Conservation (phyloP, 2,888 invertebrate genomes). For the Microctonus aethiopoides region DNA sequence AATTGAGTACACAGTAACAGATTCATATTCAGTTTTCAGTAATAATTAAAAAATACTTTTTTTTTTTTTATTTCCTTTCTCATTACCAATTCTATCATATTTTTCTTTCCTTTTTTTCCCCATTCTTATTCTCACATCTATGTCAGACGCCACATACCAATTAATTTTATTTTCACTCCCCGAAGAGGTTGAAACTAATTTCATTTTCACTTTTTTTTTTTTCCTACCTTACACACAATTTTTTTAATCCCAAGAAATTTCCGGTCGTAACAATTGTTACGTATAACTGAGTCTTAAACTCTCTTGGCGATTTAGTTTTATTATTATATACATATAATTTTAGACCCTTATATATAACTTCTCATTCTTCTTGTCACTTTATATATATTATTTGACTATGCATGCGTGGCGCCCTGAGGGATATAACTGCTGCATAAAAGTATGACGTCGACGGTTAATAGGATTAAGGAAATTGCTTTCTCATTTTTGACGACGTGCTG, state of each 20-base stretch:
- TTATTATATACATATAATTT: neutral
- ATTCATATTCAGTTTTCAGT: neutral
- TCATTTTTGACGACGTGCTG: slow-evolving; percentile 29
- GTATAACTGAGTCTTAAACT: neutral
- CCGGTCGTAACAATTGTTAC: neutral
- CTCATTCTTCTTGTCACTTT: neutral
- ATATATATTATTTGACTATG: slow-evolving; percentile 8
- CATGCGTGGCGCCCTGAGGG: neutral
- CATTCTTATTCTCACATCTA: neutral
- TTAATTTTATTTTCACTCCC: slow-evolving; percentile 38
- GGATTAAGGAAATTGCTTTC: slow-evolving; percentile 36
- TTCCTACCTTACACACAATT: neutral
- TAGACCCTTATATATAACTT: neutral
- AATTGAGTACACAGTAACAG: neutral
- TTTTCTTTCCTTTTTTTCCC: neutral
- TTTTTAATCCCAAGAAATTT: neutral
- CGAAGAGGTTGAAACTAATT: neutral
- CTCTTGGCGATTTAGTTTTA: neutral
- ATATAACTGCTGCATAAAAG: slow-evolving; percentile 20
- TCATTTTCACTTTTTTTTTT: slow-evolving; percentile 12
- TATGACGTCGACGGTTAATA: slow-evolving; percentile 28
- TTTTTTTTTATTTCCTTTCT: neutral
- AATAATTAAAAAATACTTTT: neutral
- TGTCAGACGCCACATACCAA: slow-evolving; percentile 40
- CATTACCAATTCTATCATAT: neutral